Evolutionary conservation across 2,113 vertebrate genomes (phyloP), one percentile per base, ranked within the genome.

Genomic region (Corythoichthys haematopterus): DNA sequence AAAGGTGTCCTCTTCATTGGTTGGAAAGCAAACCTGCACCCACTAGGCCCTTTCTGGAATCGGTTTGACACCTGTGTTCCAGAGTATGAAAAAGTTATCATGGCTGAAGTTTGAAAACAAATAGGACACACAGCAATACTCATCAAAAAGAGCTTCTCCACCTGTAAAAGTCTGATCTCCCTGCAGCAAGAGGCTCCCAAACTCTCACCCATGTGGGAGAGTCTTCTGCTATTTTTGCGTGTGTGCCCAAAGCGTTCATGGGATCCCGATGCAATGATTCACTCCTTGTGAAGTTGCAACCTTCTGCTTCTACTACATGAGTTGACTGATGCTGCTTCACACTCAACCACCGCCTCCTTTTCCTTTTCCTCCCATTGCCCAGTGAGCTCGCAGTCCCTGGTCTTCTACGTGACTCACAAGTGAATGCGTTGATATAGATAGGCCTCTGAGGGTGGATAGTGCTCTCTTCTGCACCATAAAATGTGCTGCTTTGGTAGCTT

Each of bases 181-280:
- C 36, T 72, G 62, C 40, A 59, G 65, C 60, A 76, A 70, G 84
- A 82, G 61, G 75, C 65, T 80, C 47, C 78, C 55, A 69, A 45
- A 35, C 52, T 81, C 63, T 75, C 72, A 68, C 68, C 75, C 72
- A 20, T 72, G 74, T 77, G 66, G 84, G 81, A 75, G 76, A 81
- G 58, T 65, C 58, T 82, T 83, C 75, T 86, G 66, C 73, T 16
- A 15, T 52, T 15, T n/a, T 47, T 36, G 46, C 12, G 6, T 36
- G 20, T 10, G 10, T 71, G 65, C 66, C 73, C 37, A 40, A 63
- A 20, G 57, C 40, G 57, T 59, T 71, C 52, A 78, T 45, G 78
- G 80, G 71, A 85, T 84, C 76, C 84, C 80, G 74, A 57, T 14
- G 33, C 3, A 10, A 80, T 90, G 87, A 90, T 69, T 90, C 88